Conservation (phyloP, 1,140 invertebrate genomes). For the Conus betulinus region DNA sequence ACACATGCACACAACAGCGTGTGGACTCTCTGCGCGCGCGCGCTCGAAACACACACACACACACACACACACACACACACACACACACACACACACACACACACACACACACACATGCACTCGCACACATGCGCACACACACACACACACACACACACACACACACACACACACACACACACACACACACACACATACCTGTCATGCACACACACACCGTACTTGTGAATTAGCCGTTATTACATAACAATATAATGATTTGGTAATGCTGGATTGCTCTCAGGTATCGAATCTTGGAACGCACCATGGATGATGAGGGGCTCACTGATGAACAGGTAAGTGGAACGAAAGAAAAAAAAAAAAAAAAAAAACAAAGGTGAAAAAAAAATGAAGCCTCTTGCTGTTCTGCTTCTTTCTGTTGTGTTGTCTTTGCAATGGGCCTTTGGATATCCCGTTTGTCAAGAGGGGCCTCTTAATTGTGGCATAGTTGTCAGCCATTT, state of each 20-base stretch:
- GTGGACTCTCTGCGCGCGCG: no score
- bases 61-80: constrained; percentile 15
- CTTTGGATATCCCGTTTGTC: no score
- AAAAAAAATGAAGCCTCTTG: no score
- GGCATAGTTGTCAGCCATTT: no score
- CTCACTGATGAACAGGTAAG: constrained; percentile 77
- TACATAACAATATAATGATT: no score
- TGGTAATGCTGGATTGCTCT: no score
- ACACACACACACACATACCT: background rate
- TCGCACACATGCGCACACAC: background rate
- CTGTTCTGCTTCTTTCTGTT: no score
- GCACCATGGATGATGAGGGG: constrained; percentile 94
- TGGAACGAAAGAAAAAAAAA: no score
- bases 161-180: constrained; percentile 21
- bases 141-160: constrained; percentile 4
- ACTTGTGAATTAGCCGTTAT: no score
- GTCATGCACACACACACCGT: constrained; percentile 33
- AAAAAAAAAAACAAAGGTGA: no score
- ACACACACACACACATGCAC: background rate
- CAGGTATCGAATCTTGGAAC: constrained; percentile 93
- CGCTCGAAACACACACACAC: background rate
- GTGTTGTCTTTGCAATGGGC: no score
- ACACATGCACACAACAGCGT: background rate
- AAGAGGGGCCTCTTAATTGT: no score
- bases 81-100: background rate